Percentiles rank a stretch among this genome's conserved stretches.
Conservation (phyloP, 2,888 invertebrate species). For the Tortricodes alternella region DNA sequence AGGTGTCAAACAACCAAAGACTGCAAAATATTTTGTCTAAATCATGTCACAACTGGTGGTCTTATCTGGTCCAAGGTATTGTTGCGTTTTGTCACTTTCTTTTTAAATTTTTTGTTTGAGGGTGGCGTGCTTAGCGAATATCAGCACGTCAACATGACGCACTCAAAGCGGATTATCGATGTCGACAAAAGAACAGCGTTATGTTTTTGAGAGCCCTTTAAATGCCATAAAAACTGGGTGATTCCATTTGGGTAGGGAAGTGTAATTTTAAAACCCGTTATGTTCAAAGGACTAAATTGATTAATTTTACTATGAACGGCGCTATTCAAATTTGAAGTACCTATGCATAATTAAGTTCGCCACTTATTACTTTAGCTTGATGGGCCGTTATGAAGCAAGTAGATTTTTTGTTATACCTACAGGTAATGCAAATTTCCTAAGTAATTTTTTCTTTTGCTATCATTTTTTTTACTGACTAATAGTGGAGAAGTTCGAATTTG, state of each 20-base stretch:
- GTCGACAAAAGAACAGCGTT: slow-evolving; percentile 41
- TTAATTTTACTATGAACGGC: not conserved
- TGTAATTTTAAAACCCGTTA: not conserved
- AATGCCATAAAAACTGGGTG: slow-evolving; percentile 31
- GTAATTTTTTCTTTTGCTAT: too few species aligned
- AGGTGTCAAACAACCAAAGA: slow-evolving; percentile 55
- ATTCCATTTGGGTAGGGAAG: slow-evolving; percentile 10
- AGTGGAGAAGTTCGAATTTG: too few species aligned
- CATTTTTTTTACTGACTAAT: too few species aligned
- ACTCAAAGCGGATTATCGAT: slow-evolving; percentile 48
- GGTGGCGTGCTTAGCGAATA: slow-evolving; percentile 54
- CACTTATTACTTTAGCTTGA: too few species aligned
- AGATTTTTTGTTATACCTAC: too few species aligned
- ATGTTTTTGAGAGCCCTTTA: slow-evolving; percentile 53
- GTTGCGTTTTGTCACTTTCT: slow-evolving; percentile 56
- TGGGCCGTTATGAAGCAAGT: too few species aligned
- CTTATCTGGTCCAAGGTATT: slow-evolving; percentile 52
- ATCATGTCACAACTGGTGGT: slow-evolving; percentile 73
- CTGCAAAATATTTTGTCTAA: slow-evolving; percentile 77
- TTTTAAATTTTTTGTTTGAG: slow-evolving; percentile 51
- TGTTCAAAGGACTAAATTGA: not conserved
- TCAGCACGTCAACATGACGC: slow-evolving; percentile 73
- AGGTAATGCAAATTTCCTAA: too few species aligned
- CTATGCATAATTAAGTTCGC: too few species aligned
- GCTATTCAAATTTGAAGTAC: not conserved